Conservation (phyloP, 2,797 vertebrate genomes). For the Tinamus major region DNA sequence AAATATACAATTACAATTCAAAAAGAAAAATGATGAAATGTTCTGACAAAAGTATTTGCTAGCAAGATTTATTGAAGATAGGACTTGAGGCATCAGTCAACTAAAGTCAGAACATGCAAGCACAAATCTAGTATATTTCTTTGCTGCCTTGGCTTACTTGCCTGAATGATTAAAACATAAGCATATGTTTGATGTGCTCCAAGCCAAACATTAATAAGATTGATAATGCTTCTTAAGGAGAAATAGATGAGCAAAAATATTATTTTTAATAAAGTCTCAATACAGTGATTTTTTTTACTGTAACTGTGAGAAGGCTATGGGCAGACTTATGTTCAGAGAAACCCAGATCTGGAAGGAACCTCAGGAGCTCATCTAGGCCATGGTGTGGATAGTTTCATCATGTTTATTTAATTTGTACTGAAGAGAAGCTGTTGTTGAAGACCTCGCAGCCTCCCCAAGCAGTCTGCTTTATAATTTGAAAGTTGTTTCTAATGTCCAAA, state of each 20-base stretch:
- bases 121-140: background rate
- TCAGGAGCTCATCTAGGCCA: background rate
- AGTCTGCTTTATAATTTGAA: background rate
- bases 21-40: background rate
- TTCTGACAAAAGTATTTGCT: conserved; percentile 1
- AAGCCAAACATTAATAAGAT: background rate
- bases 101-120: background rate
- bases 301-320: background rate
- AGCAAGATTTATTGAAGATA: background rate
- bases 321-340: background rate
- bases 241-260: background rate
- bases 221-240: background rate
- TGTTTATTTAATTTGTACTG: background rate
- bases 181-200: background rate
- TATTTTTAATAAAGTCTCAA: background rate
- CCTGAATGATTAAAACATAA: background rate
- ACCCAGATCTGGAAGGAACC: background rate
- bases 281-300: background rate
- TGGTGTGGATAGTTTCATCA: background rate
- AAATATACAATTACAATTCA: background rate
- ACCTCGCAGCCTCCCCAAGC: background rate
- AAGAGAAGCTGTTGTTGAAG: background rate
- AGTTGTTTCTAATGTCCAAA: background rate
- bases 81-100: background rate
- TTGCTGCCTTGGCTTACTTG: background rate